Conservation (phyloP, 2,113 vertebrate genomes). For the Pygoscelis antarcticus region DNA sequence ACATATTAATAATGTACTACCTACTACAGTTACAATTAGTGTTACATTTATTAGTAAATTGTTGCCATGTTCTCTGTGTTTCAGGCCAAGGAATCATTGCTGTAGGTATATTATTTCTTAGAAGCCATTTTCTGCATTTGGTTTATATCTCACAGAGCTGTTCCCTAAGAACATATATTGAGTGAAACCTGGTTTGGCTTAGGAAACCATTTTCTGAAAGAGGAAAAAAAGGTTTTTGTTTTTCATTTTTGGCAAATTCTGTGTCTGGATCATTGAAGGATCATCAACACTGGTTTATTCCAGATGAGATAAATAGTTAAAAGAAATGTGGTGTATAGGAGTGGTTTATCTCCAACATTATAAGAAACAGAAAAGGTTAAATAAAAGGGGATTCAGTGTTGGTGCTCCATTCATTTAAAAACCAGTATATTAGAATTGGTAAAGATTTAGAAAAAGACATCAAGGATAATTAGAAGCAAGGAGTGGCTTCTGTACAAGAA, state of each 20-base stretch:
- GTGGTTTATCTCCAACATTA: not conserved
- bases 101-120: not conserved
- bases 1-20: not conserved
- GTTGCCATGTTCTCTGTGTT: not conserved
- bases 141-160: not conserved
- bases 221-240: not conserved
- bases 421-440: not conserved
- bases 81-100: not conserved
- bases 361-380: not conserved
- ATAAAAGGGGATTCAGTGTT: not conserved
- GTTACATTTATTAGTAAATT: not conserved
- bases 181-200: not conserved
- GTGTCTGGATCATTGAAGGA: not conserved
- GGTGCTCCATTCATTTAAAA: not conserved
- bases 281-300: not conserved
- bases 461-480: not conserved
- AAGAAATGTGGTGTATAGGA: not conserved
- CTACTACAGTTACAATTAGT: not conserved
- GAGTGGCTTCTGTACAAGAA: not conserved
- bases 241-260: not conserved
- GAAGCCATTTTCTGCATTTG: not conserved
- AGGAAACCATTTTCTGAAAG: not conserved
- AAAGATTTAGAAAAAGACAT: not conserved
- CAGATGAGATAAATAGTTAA: not conserved
- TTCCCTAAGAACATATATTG: not conserved